These are phyloP conservation scores for Ridgeia piscesae DNA, from an alignment of 1,140 invertebrate genomes.

Conservation along the genomic window DNA sequence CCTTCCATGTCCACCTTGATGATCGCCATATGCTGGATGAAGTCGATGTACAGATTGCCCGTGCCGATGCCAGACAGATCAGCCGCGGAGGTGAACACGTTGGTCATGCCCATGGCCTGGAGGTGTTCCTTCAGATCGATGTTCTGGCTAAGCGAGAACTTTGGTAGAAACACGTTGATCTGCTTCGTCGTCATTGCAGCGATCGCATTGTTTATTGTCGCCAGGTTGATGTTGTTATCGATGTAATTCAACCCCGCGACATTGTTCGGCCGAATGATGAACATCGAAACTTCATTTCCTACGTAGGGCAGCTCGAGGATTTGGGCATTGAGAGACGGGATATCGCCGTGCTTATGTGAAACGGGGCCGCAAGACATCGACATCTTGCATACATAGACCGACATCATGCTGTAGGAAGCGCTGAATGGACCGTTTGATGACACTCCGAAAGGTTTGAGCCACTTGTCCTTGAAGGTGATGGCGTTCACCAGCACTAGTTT, in stretches of 20 bases:
- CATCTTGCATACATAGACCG: not conserved
- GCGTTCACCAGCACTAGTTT: constrained; percentile 74
- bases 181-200: not conserved
- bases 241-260: constrained; percentile 45
- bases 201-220: constrained; percentile 21
- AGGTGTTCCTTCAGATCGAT: constrained; percentile 10
- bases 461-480: constrained; percentile 76
- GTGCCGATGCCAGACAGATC: constrained; percentile 21
- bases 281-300: constrained; percentile 80
- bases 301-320: constrained; percentile 76
- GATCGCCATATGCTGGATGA: constrained; percentile 28
- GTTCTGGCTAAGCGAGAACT: constrained; percentile 63
- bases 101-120: constrained; percentile 10
- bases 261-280: constrained; percentile 52
- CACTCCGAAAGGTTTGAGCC: constrained; percentile 69
- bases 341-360: not conserved
- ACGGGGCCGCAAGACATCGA: not conserved
- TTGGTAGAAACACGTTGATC: constrained; percentile 60
- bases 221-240: constrained; percentile 31
- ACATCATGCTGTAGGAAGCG: constrained; percentile 41
- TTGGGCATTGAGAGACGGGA: constrained; percentile 58
- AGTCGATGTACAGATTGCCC: constrained; percentile 3
- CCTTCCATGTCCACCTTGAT: constrained; percentile 25
- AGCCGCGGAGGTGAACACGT: not conserved
- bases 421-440: constrained; percentile 58